These are phyloP conservation scores for Neopipo cinnamomea DNA, from an alignment of 2,113 vertebrate genomes.

Conservation along the genomic window DNA sequence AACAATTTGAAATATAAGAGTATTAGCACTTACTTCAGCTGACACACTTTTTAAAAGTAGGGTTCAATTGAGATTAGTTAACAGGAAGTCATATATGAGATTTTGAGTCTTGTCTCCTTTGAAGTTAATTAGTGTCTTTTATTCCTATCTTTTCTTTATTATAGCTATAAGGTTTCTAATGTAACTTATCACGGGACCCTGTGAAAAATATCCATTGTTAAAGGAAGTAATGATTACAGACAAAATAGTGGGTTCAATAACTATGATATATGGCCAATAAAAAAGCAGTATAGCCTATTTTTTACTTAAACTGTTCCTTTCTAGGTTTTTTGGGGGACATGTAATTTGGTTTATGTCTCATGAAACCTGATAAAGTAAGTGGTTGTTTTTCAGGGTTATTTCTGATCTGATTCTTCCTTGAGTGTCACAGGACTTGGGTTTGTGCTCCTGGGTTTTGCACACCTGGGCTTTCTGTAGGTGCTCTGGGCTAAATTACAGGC, in stretches of 20 bases:
- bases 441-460: background rate
- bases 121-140: background rate
- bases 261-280: background rate
- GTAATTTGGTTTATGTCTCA: background rate
- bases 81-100: background rate
- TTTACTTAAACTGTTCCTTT: background rate
- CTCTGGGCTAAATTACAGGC: background rate
- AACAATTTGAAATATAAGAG: background rate
- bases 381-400: background rate
- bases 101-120: background rate
- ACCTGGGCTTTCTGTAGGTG: background rate
- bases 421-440: background rate
- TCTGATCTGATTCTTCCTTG: background rate
- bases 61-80: background rate
- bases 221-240: background rate
- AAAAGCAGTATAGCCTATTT: background rate
- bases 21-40: background rate
- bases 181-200: rapidly evolving
- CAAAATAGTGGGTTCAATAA: background rate
- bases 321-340: background rate
- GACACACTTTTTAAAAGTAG: background rate
- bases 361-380: background rate
- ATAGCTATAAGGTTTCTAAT: background rate
- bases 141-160: background rate
- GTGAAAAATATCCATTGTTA: background rate